These are phyloP conservation scores for Steinernema feltiae DNA, from an alignment of 1,140 invertebrate species.

Conservation along the genomic window DNA sequence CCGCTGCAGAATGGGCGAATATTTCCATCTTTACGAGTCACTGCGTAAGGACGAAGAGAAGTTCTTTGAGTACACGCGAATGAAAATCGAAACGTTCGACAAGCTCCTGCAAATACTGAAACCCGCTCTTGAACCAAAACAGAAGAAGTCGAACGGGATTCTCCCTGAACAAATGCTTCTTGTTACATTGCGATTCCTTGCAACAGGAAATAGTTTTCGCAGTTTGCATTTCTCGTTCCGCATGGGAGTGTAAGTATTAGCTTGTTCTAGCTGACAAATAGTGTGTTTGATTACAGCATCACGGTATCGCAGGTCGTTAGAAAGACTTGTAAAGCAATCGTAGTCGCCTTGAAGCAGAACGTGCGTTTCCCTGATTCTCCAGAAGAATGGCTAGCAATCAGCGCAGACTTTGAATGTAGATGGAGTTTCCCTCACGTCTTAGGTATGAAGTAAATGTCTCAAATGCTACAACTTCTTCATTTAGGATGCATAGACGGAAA, in stretches of 20 bases:
- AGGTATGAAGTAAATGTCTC: not conserved
- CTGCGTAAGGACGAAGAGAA: too few relatives aligned
- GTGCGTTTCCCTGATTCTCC: not conserved
- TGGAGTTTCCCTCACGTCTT: not conserved
- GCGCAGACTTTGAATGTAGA: not conserved
- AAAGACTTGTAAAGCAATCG: not conserved
- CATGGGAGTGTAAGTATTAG: not conserved
- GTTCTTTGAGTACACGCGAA: not conserved
- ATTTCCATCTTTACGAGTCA: too few relatives aligned
- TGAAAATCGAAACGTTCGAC: not conserved
- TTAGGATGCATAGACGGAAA: constrained; percentile 58
- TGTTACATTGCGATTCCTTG: not conserved
- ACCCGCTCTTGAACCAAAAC: not conserved
- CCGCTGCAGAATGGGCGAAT: too few relatives aligned
- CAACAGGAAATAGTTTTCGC: not conserved
- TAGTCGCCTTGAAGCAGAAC: not conserved
- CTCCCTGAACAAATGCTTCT: not conserved
- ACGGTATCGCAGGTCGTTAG: not conserved
- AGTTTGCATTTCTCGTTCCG: not conserved
- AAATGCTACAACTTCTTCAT: not conserved
- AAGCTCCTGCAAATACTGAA: not conserved
- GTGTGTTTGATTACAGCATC: not conserved
- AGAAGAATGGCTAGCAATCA: not conserved
- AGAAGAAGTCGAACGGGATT: not conserved
- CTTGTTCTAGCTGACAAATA: not conserved